Base-by-base conservation (phyloP, 2,113 vertebrate species). In the Rattus rattus region DNA sequence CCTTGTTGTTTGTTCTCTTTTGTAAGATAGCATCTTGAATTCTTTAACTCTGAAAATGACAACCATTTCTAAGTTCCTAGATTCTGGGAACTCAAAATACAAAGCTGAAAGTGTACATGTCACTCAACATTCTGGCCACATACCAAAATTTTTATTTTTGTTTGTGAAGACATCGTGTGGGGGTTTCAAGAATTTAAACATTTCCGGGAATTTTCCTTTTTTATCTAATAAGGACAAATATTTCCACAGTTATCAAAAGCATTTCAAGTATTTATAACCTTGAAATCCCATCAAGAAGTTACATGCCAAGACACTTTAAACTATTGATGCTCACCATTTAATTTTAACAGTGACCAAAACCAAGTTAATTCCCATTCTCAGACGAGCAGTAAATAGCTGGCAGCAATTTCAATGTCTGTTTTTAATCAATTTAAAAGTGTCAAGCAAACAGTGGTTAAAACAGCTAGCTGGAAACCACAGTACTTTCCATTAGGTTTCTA, bases 341-440 rank as follows among this genome's bases (percentile, higher is more conserved):
- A 95, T 94, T 94, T 96, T 97, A 80, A 92, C 91, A 92, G 79
- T 91, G 94, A 97, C 86, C 17, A 94, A 90, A 97, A 95, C 59
- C 75, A 95, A 97, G 43, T 95, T 94, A 92, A 97, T 97, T 90
- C 43, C 54, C 39, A 77, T 89, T 94, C 54, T 67, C 72, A 95
- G 52, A 95, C 49, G 91, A 95, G 61, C 75, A 92, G 91, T 81
- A 80, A 96, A 95, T 39, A 92, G 88, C 91, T 97, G 88, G 88
- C 94, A 86, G 49, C 19, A 94, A 89, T 95, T 88, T 95, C 76
- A 94, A 89, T 80, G 95, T 91, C 96, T 98, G 96, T 56, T 97
- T 97, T 97, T 92, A 95, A 96, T 97, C 83, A 56, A 79, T 77
- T 96, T 97, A 49, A 92, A 96, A 95, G 88, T 94, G 61, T 91